Base-by-base conservation (phyloP, 2,888 invertebrate species). In the Agrochola litura region DNA sequence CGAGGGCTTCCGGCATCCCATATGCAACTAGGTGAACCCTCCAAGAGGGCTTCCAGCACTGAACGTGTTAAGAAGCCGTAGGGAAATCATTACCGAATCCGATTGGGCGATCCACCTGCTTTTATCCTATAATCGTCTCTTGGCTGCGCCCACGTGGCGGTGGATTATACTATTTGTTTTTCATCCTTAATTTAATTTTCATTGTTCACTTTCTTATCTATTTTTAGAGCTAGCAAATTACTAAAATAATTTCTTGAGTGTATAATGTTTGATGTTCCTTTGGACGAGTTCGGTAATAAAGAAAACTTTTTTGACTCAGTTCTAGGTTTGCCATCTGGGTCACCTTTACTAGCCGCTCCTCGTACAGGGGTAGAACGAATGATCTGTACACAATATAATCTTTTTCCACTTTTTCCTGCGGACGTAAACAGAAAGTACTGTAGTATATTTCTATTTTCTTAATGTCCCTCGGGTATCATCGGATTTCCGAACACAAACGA, bases 51-150 rank as follows among this genome's bases (percentile, higher is more conserved):
- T 30, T 30, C 2, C 30, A 2, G 30, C 30, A 30, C 30, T 30
- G 30, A 30, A 30, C 30, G 30, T 30, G 30, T 30, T 43, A n/a
- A 16, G 52, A 73, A 61, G 52, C 61, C 41, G 8, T 30, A 14
- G 43, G 19, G 54, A 76, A 64, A 74, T 74, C 54, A 14, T 64
- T 37, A 46, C 10, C 6, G 19, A 63, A 54, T 63, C 6, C 14
- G 5, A 74, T 46, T 10, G 30, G 12, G 14, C 2, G 41, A 41
- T 25, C 49, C 10, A 67, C 25, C 16, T 73, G 22, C 41, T 67
- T 67, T 67, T 56, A 72, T 73, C 0, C 3, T 16, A 8, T 41
- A 52, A 63, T 19, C n/a, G 30, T n/a, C 16, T 73, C 5, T n/a
- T 61, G 14, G 19, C 19, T 52, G n/a, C 49, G 37, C 37, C 19